These are phyloP conservation scores for Neoascia interrupta DNA, from an alignment of 2,888 invertebrate species.

Conservation along the genomic window DNA sequence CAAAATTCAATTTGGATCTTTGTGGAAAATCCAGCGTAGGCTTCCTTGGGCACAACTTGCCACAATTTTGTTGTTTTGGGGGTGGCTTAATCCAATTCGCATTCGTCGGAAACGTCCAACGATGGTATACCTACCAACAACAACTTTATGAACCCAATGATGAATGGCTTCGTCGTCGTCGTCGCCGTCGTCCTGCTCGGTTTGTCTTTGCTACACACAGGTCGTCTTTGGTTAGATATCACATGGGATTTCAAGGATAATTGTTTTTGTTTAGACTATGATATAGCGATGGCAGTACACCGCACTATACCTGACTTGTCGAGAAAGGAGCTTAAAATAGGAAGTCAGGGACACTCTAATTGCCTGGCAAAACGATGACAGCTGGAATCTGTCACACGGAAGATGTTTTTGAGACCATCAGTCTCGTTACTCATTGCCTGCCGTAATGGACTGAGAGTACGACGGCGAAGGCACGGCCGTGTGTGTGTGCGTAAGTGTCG, in stretches of 20 bases:
- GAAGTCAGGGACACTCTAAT: conserved; percentile 69
- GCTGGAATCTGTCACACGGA: conserved; percentile 64
- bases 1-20: conserved; percentile 66
- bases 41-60: conserved; percentile 54
- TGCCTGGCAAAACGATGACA: conserved; percentile 63
- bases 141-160: conserved; percentile 66
- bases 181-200: conserved; percentile 2
- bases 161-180: conserved; percentile 52
- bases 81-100: conserved; percentile 57
- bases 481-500: conserved; percentile 19
- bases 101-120: conserved; percentile 20
- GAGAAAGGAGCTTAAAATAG: conserved; percentile 52
- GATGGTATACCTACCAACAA: conserved; percentile 27
- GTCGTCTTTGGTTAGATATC: conserved; percentile 15
- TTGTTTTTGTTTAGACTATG: conserved; percentile 62
- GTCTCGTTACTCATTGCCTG: conserved; percentile 51
- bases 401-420: conserved; percentile 56
- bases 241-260: conserved; percentile 64
- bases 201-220: conserved; percentile 3
- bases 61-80: conserved; percentile 48
- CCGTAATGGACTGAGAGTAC: conserved; percentile 35
- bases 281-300: conserved; percentile 26
- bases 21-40: conserved; percentile 61
- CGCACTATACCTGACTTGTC: conserved; percentile 22
- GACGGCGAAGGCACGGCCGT: not conserved